Evolutionary conservation across 2,888 invertebrate species (phyloP).

Genomic region (Pocota personata): DNA sequence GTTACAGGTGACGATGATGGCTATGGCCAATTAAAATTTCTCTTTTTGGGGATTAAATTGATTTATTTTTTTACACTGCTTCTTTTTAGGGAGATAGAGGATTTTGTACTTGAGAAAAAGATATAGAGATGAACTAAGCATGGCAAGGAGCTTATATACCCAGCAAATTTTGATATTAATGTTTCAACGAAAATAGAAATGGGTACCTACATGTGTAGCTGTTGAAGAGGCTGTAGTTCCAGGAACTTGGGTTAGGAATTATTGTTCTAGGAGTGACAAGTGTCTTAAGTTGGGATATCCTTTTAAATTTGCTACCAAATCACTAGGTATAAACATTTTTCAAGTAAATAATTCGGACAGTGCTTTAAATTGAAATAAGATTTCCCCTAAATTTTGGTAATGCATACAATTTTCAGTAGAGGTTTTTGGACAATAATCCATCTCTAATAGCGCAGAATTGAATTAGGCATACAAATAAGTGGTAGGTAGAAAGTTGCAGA

Average conservation of each 20-base stretch:
- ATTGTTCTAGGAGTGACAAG: neutral
- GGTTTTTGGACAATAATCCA: too few species aligned
- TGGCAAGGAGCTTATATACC: neutral
- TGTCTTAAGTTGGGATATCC: neutral
- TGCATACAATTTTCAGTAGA: too few species aligned
- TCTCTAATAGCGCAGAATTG: too few species aligned
- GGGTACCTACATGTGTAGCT: neutral
- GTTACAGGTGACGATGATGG: conserved; percentile 14
- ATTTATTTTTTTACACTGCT: conserved; percentile 1
- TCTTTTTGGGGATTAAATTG: neutral
- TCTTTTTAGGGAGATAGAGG: neutral
- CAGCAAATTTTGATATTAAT: neutral
- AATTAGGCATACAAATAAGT: too few species aligned
- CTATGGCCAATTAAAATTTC: conserved; percentile 31
- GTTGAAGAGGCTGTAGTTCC: neutral
- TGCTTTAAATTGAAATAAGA: neutral
- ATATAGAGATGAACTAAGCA: neutral
- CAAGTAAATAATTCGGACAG: neutral
- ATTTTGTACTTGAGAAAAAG: neutral
- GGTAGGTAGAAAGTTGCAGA: too few species aligned
- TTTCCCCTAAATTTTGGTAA: too few species aligned
- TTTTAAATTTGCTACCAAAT: neutral
- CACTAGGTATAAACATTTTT: neutral
- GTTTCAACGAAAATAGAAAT: neutral
- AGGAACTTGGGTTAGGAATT: neutral